A percentile compares a stretch with the other conserved stretches of the same genome.
Evolutionary conservation across 1,140 invertebrate species (phyloP).

Genomic region (Trichoplusia ni): DNA sequence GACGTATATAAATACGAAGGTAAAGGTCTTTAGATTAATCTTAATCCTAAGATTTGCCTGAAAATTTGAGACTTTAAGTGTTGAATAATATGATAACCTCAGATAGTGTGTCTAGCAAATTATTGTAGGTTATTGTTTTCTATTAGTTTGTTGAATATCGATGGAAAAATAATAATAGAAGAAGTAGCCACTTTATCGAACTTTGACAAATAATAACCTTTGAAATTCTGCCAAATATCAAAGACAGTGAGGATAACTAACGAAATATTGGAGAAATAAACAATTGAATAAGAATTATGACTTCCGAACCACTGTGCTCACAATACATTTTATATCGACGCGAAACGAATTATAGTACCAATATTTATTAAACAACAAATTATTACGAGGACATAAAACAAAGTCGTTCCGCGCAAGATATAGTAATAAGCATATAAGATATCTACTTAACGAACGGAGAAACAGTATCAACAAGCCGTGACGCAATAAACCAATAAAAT

Average conservation of each 20-base stretch:
- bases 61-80: no score
- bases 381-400: constrained; percentile 20
- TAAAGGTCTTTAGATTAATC: no score
- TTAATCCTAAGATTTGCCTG: no score
- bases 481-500: constrained; percentile 77
- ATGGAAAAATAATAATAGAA: no score
- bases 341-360: constrained; percentile 17
- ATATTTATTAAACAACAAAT: constrained; percentile 17
- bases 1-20: no score
- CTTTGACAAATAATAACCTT: no score
- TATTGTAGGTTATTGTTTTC: no score
- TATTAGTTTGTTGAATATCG: no score
- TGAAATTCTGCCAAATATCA: background rate
- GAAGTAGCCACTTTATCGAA: background rate
- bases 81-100: no score
- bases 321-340: background rate
- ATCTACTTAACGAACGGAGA: constrained; percentile 45
- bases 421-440: constrained; percentile 24
- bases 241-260: constrained; percentile 1
- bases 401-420: constrained; percentile 18
- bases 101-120: no score
- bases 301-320: background rate
- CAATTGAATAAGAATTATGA: constrained; percentile 7
- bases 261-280: constrained; percentile 5
- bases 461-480: constrained; percentile 60